A percentile compares a stretch with the other conserved stretches of the same genome.
phyloP scores from a whole-genome alignment of 2,888 invertebrate genomes.

The Matsumyia berberina region DNA sequence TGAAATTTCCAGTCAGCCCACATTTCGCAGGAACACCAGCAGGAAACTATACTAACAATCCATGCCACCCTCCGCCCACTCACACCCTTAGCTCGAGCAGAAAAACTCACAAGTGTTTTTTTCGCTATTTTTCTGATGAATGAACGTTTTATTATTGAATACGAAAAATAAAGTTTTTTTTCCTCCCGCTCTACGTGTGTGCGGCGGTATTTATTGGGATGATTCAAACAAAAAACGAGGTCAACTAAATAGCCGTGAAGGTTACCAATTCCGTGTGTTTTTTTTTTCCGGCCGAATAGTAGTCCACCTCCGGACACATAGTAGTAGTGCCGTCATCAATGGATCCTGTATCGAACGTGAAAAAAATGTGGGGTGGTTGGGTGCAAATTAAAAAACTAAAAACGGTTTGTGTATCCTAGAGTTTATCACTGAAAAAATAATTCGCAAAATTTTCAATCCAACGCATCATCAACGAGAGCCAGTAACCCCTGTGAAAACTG shows the following conservation, averaged over 20 bases:
- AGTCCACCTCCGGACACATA: constrained; percentile 26
- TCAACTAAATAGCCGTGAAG: constrained; percentile 75
- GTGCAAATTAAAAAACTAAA: constrained; percentile 30
- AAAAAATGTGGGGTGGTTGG: constrained; percentile 16
- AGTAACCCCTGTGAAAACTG: neutral
- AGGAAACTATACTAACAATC: constrained; percentile 71
- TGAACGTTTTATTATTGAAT: constrained; percentile 75
- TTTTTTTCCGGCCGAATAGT: constrained; percentile 30
- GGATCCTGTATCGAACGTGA: constrained; percentile 27
- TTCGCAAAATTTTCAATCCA: constrained; percentile 43
- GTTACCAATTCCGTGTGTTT: constrained; percentile 44
- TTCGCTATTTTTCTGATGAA: constrained; percentile 69
- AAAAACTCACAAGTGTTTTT: constrained; percentile 65
- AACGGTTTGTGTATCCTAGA: constrained; percentile 6
- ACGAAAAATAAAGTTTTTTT: constrained; percentile 63
- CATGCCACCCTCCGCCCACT: constrained; percentile 20
- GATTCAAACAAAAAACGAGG: constrained; percentile 74
- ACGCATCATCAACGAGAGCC: constrained; percentile 33
- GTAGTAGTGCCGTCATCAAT: constrained; percentile 65
- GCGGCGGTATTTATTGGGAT: constrained; percentile 56
- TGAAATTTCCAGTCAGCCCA: constrained; percentile 74
- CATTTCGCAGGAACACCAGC: constrained; percentile 53
- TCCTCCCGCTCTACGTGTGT: constrained; percentile 32
- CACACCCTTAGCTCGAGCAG: constrained; percentile 56
- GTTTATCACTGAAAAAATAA: constrained; percentile 30